Conservation (phyloP, 2,797 vertebrate genomes). For the Martes flavigula region DNA sequence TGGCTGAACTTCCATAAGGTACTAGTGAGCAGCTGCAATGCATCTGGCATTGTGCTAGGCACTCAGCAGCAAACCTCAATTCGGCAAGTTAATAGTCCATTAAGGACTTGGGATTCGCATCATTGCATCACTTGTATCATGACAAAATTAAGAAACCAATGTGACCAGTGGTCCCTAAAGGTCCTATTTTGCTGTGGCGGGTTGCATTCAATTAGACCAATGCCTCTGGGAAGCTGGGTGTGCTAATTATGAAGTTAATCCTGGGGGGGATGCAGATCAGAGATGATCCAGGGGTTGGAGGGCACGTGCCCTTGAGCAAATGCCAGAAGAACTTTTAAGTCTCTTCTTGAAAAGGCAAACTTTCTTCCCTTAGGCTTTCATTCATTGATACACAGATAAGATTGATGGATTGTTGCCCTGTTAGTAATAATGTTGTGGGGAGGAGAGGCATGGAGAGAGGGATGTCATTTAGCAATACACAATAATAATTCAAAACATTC, state of each 20-base stretch:
- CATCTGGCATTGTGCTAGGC: too few species aligned
- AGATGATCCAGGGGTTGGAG: background rate
- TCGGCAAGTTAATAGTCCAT: background rate
- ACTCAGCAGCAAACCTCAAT: background rate
- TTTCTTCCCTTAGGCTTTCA: slow-evolving; percentile 30
- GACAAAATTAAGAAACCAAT: background rate
- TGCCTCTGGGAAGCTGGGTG: background rate
- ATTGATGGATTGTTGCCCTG: background rate
- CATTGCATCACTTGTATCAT: background rate
- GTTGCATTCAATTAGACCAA: background rate
- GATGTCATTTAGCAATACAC: background rate
- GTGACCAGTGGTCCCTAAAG: background rate
- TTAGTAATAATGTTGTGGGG: background rate
- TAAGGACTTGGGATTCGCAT: background rate
- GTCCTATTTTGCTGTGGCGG: background rate
- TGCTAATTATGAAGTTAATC: background rate
- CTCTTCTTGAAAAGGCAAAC: background rate
- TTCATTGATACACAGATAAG: slow-evolving; percentile 47
- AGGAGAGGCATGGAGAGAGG: too few species aligned
- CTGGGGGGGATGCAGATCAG: accelerated
- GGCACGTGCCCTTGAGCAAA: slow-evolving; percentile 14
- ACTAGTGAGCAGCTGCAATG: background rate
- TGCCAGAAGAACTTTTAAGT: slow-evolving; percentile 12
- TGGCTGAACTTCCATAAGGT: background rate
- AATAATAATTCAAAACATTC: slow-evolving; percentile 11